Conservation (phyloP, 2,113 vertebrate genomes). For the Protobothrops mucrosquamatus region DNA sequence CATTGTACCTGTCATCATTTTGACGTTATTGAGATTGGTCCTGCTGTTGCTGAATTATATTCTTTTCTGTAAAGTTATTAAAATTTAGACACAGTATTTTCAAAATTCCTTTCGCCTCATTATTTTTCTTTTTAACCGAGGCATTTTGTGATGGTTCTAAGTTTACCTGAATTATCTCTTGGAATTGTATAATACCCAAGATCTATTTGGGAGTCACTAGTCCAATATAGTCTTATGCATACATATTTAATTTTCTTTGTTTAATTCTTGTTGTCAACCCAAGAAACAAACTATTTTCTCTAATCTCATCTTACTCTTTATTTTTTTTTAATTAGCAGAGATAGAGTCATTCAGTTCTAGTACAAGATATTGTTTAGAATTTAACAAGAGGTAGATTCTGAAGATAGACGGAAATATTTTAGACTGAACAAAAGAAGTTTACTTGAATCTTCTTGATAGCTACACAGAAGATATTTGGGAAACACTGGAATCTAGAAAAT, state of each 20-base stretch:
- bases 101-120: not conserved
- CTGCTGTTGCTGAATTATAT: not conserved
- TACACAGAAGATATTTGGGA: not conserved
- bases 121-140: not conserved
- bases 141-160: not conserved
- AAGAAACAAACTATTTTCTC: not conserved
- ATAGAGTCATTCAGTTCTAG: not conserved
- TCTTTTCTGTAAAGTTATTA: not conserved
- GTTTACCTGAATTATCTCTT: not conserved
- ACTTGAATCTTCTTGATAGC: not conserved
- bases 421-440: not conserved
- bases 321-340: not conserved
- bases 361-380: not conserved
- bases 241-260: not conserved
- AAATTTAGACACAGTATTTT: not conserved
- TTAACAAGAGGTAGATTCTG: not conserved
- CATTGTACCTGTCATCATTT: not conserved
- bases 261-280: not conserved
- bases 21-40: not conserved
- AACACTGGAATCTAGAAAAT: not conserved
- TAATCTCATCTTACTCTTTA: not conserved
- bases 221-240: not conserved
- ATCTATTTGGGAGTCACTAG: not conserved
- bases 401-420: not conserved
- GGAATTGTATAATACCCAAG: not conserved